A percentile compares a stretch with the other conserved stretches of the same genome.
Conservation (phyloP, 2,797 vertebrate genomes). For the Parauchenoglanis ngamensis region DNA sequence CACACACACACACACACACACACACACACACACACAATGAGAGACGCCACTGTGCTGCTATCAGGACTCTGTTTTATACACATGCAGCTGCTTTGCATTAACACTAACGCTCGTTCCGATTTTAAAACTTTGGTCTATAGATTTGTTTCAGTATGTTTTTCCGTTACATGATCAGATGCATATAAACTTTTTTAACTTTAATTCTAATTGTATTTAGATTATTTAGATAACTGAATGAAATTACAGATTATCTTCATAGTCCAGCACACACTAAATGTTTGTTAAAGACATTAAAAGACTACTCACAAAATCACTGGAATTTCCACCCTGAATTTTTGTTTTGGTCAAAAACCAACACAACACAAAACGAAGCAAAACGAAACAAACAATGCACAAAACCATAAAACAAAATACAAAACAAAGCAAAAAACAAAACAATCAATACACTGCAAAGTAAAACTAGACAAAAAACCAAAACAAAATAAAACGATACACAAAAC, state of each 20-base stretch:
- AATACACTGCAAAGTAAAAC: too few species aligned
- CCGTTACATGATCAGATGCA: not conserved
- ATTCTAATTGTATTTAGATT: not conserved
- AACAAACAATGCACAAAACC: too few species aligned
- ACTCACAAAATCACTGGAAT: not conserved
- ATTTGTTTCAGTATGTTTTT: not conserved
- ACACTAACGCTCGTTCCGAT: slow-evolving; percentile 63
- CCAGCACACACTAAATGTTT: not conserved
- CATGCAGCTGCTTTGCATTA: slow-evolving; percentile 70
- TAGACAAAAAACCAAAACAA: too few species aligned
- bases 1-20: slow-evolving; percentile 2
- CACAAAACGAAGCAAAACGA: too few species aligned
- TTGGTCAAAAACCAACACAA: not conserved
- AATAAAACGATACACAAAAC: not conserved
- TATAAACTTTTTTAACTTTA: not conserved
- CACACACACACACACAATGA: slow-evolving; percentile 3
- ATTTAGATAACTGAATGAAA: not conserved
- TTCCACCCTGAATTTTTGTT: not conserved
- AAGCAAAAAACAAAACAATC: too few species aligned
- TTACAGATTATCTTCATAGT: not conserved
- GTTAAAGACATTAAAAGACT: not conserved
- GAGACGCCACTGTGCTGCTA: slow-evolving; percentile 37
- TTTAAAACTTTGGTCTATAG: slow-evolving; percentile 49
- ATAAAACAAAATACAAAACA: not conserved
- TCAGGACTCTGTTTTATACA: slow-evolving; percentile 54